These are phyloP conservation scores for Moxostoma hubbsi DNA, from an alignment of 2,797 vertebrate species.

Conservation along the genomic window DNA sequence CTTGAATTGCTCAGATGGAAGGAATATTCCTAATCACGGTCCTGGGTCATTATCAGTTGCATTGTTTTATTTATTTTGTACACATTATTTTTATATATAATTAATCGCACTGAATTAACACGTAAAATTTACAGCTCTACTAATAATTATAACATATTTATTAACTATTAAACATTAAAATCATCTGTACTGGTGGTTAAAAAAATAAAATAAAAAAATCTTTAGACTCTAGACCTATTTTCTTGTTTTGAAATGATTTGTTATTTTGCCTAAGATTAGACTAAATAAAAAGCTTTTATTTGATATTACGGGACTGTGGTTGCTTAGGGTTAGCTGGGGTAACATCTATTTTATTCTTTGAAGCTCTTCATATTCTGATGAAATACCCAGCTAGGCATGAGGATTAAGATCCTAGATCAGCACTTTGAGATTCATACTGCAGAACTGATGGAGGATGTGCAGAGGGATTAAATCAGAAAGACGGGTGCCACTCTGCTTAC, in stretches of 20 bases:
- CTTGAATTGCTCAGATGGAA: too few species aligned
- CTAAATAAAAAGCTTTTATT: background rate
- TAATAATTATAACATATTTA: too few species aligned
- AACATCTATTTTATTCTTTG: background rate
- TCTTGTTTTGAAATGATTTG: background rate
- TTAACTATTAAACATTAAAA: too few species aligned
- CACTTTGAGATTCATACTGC: background rate
- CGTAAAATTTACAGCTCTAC: too few species aligned
- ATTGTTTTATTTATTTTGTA: too few species aligned
- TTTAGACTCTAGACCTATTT: background rate
- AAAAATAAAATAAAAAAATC: too few species aligned
- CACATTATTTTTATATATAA: too few species aligned
- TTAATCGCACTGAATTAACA: too few species aligned
- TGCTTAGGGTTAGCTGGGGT: background rate
- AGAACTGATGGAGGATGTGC: background rate
- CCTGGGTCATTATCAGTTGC: too few species aligned
- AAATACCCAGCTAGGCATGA: background rate
- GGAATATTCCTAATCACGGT: too few species aligned
- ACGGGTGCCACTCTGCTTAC: slow-evolving; percentile 1
- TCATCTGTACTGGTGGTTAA: too few species aligned
- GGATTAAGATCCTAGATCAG: background rate
- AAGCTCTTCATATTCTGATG: background rate
- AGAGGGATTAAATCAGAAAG: background rate
- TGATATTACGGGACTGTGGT: background rate
- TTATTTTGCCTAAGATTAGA: background rate